phyloP scores from a whole-genome alignment of 2,888 invertebrate genomes.

The Globia sparganii region DNA sequence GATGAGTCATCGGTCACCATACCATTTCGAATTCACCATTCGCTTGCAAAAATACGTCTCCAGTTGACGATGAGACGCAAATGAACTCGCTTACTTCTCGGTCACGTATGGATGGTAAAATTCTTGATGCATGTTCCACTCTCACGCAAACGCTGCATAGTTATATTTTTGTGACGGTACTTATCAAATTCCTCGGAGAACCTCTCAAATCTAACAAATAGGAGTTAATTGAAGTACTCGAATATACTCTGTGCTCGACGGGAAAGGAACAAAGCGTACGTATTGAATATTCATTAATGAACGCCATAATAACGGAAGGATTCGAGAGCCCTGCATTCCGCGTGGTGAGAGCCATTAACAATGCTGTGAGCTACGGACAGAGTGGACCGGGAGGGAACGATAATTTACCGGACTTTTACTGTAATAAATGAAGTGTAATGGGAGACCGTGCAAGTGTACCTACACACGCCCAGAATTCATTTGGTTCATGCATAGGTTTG shows the following conservation, averaged over 20 bases:
- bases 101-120: constrained; percentile 74
- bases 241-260: constrained; percentile 62
- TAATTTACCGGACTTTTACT: constrained; percentile 73
- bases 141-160: constrained; percentile 69
- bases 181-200: constrained; percentile 56
- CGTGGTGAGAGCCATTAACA: constrained; percentile 74
- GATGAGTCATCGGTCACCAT: constrained; percentile 82
- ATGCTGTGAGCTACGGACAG: constrained; percentile 67
- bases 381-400: constrained; percentile 68
- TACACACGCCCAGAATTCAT: constrained; percentile 26
- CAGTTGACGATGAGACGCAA: constrained; percentile 67
- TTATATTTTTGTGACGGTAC: constrained; percentile 56
- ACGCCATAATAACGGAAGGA: constrained; percentile 73
- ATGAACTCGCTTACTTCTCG: constrained; percentile 70
- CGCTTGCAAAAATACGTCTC: constrained; percentile 62
- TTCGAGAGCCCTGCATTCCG: constrained; percentile 75
- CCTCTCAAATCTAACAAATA: constrained; percentile 64
- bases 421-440: constrained; percentile 67
- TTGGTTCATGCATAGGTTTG: neutral
- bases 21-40: constrained; percentile 73
- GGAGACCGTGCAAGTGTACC: constrained; percentile 24
- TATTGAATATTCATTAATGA: constrained; percentile 79
- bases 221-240: constrained; percentile 68
- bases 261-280: constrained; percentile 71
- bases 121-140: constrained; percentile 63